Evolutionary conservation across 2,797 vertebrate species (phyloP).

Genomic region (Channallabes apus): DNA sequence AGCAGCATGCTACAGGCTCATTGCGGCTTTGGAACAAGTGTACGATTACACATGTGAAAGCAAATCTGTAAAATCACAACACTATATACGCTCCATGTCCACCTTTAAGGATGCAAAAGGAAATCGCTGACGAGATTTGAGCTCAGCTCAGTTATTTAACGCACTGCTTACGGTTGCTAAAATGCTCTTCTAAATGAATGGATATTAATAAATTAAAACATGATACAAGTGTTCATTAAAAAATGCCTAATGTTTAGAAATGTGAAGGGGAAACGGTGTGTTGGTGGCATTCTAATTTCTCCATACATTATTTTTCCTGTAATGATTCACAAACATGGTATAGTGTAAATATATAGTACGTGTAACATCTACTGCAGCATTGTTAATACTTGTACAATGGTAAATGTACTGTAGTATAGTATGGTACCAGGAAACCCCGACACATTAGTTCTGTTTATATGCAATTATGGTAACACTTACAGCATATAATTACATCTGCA

Average conservation of each 20-base stretch:
- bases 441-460: no score
- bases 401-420: no score
- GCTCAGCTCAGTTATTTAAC: conserved; percentile 32
- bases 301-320: neutral
- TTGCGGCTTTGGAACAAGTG: conserved; percentile 45
- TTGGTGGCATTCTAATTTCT: neutral
- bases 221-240: neutral
- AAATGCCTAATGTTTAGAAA: neutral
- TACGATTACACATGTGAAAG: conserved; percentile 53
- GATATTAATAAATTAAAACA: neutral
- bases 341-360: no score
- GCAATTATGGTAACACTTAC: no score
- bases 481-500: no score
- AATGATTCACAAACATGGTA: neutral
- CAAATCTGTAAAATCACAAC: conserved; percentile 37
- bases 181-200: neutral
- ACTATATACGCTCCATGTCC: conserved; percentile 27
- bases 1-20: conserved; percentile 65
- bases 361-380: no score
- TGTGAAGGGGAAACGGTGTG: neutral
- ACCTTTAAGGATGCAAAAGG: conserved; percentile 40
- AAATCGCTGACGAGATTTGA: conserved; percentile 46
- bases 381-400: no score
- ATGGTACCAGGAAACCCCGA: no score
- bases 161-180: conserved; percentile 3